These are phyloP conservation scores for Petroica traversi DNA, from an alignment of 2,113 vertebrate species.

Conservation along the genomic window DNA sequence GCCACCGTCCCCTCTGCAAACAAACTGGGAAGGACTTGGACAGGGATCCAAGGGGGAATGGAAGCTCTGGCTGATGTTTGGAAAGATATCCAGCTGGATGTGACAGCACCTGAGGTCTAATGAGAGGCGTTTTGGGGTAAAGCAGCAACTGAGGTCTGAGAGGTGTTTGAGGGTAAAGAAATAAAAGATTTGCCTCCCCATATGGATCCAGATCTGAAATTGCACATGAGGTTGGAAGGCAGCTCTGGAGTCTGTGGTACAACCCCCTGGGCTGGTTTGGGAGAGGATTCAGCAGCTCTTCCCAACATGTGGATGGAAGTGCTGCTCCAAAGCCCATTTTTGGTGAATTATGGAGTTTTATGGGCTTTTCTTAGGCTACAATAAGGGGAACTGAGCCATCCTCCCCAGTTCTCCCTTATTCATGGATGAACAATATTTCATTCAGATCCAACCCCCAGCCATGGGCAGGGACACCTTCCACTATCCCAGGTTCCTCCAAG, in stretches of 20 bases:
- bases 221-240: background rate
- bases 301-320: background rate
- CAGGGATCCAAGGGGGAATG: background rate
- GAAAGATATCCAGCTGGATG: background rate
- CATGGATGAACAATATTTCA: background rate
- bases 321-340: background rate
- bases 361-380: background rate
- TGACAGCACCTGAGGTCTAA: accelerated
- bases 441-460: background rate
- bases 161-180: background rate
- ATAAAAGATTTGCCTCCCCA: background rate
- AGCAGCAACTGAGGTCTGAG: background rate
- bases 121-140: background rate
- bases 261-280: background rate
- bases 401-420: background rate
- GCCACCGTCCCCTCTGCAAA: background rate
- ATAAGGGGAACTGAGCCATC: background rate
- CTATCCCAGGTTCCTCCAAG: background rate
- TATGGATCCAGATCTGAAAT: background rate
- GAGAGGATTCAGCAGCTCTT: background rate
- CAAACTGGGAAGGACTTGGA: background rate
- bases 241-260: background rate
- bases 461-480: background rate
- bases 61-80: background rate
- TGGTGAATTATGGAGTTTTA: background rate